phyloP scores from a whole-genome alignment of 2,888 invertebrate species.

The Cremastobaeus sp. region DNA sequence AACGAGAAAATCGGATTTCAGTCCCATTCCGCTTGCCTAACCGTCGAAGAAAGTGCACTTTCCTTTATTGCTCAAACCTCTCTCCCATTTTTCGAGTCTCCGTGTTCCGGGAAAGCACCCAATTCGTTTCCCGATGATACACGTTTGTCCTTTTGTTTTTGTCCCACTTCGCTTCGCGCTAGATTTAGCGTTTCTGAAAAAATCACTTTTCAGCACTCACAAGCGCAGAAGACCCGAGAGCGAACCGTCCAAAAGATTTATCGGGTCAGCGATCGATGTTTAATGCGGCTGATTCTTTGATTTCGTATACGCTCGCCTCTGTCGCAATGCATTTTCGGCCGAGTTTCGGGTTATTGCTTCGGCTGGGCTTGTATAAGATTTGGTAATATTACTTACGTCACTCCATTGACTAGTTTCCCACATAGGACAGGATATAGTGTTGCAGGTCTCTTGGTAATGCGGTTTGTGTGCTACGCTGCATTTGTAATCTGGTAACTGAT shows the following conservation, averaged over 20 bases:
- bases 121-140: slow-evolving; percentile 56
- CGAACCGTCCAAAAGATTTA: slow-evolving; percentile 18
- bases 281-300: slow-evolving; percentile 2
- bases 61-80: slow-evolving; percentile 59
- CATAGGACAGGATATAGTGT: slow-evolving; percentile 89
- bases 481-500: slow-evolving; percentile 87
- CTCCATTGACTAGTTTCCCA: slow-evolving; percentile 95
- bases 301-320: neutral
- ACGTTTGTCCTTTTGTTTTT: slow-evolving; percentile 55
- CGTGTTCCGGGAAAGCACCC: slow-evolving; percentile 55
- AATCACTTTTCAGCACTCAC: slow-evolving; percentile 33
- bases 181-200: slow-evolving; percentile 38
- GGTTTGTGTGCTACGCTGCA: slow-evolving; percentile 88
- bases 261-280: slow-evolving; percentile 3
- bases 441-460: slow-evolving; percentile 89
- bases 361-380: slow-evolving; percentile 27
- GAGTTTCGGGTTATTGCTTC: slow-evolving; percentile 16
- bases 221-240: slow-evolving; percentile 6
- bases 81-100: slow-evolving; percentile 58
- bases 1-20: slow-evolving; percentile 68
- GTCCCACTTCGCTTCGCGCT: slow-evolving; percentile 9
- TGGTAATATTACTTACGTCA: slow-evolving; percentile 83
- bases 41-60: slow-evolving; percentile 60
- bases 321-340: slow-evolving; percentile 19
- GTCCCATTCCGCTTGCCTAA: slow-evolving; percentile 59